These are phyloP conservation scores for Thamnophis elegans DNA, from an alignment of 2,797 vertebrate genomes.

Conservation along the genomic window DNA sequence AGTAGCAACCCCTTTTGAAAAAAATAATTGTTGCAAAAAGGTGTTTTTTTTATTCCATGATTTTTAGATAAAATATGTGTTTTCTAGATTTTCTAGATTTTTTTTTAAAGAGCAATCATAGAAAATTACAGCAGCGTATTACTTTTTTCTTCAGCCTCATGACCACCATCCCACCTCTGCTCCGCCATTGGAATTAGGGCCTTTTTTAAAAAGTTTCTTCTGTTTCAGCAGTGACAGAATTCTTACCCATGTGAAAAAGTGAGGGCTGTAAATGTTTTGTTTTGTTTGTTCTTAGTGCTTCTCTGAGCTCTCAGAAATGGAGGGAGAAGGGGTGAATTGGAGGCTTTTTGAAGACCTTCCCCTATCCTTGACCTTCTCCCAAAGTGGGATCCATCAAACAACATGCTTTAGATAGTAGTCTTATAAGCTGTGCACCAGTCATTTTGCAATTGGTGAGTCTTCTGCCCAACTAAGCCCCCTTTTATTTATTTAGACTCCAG, in stretches of 20 bases:
- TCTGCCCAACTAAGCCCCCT: slow-evolving; percentile 37
- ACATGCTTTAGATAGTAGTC: slow-evolving; percentile 18
- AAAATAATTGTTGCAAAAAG: not conserved
- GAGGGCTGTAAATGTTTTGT: slow-evolving; percentile 25
- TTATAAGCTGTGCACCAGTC: slow-evolving; percentile 37
- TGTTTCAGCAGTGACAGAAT: slow-evolving; percentile 25
- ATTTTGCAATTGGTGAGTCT: slow-evolving; percentile 24
- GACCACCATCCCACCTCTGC: not conserved
- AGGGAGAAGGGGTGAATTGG: slow-evolving; percentile 36
- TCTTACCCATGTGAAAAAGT: slow-evolving; percentile 26
- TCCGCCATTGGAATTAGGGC: slow-evolving; percentile 16
- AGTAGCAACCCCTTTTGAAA: not conserved
- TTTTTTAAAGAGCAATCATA: not conserved
- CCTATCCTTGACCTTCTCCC: slow-evolving; percentile 34
- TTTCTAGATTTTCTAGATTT: not conserved
- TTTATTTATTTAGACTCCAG: slow-evolving; percentile 26
- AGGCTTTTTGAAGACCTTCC: slow-evolving; percentile 41
- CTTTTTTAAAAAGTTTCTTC: slow-evolving; percentile 24
- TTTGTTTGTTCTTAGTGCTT: slow-evolving; percentile 39
- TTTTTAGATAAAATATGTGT: not conserved
- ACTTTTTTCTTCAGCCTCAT: not conserved
- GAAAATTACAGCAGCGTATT: not conserved
- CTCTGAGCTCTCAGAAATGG: slow-evolving; percentile 33
- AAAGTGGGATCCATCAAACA: slow-evolving; percentile 37
- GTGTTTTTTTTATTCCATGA: not conserved